Conservation (phyloP, 92 coral and sea anemone genomes). For the Siderastrea siderea region DNA sequence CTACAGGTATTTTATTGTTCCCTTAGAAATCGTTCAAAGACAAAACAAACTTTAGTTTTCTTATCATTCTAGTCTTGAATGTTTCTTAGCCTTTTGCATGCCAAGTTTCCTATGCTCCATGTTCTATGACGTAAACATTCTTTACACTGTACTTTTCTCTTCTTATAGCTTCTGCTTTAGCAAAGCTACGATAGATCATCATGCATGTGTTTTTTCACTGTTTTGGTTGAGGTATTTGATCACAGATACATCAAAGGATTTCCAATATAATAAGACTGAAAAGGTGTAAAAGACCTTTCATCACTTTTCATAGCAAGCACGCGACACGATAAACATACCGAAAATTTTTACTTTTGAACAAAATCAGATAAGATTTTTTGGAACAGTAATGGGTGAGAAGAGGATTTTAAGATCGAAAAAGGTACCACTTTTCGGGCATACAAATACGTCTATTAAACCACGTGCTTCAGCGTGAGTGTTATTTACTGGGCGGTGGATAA, state of each 20-base stretch:
- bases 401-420: background rate
- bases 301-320: background rate
- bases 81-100: background rate
- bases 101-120: background rate
- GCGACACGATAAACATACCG: background rate
- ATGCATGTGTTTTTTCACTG: background rate
- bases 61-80: background rate
- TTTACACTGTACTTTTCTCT: no score
- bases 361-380: background rate
- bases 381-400: background rate
- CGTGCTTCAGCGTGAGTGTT: background rate
- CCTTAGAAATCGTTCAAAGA: background rate
- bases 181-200: background rate
- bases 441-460: background rate
- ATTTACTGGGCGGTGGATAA: background rate
- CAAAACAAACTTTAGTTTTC: background rate
- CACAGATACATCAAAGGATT: background rate
- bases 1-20: slow-evolving; percentile 17
- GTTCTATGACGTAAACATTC: background rate
- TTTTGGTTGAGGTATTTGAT: background rate
- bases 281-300: background rate
- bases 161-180: no score
- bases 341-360: background rate
- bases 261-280: background rate
- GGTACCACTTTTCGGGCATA: background rate